Conservation (phyloP, 2,888 invertebrate genomes). For the Luffia ferchaultella region DNA sequence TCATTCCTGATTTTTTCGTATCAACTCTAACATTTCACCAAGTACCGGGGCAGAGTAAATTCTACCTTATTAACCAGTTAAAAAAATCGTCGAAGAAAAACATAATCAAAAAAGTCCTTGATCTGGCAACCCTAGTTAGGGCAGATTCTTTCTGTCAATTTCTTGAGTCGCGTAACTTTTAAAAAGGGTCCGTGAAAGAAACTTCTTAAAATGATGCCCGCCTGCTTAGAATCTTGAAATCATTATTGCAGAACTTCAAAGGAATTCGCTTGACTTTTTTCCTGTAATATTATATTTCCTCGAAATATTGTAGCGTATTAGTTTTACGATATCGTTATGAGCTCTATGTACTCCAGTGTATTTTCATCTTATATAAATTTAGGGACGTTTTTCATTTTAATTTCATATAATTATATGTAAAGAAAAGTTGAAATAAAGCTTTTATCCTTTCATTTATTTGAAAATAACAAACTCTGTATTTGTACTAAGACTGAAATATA, state of each 20-base stretch:
- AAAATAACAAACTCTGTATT: too few relatives aligned
- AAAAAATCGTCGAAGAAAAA: background rate
- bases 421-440: background rate
- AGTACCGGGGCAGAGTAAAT: background rate
- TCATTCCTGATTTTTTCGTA: background rate
- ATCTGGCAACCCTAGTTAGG: background rate
- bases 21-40: background rate
- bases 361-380: too few relatives aligned
- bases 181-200: background rate
- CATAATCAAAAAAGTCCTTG: background rate
- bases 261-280: background rate
- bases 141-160: background rate
- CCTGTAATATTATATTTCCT: background rate
- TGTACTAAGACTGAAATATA: too few relatives aligned
- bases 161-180: background rate
- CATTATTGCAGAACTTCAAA: background rate
- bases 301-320: background rate
- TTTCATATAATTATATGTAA: background rate
- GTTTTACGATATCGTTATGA: background rate
- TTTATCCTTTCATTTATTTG: background rate
- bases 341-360: background rate
- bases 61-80: background rate
- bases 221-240: background rate
- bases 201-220: background rate
- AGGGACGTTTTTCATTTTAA: background rate